phyloP scores from a whole-genome alignment of 1,140 invertebrate genomes.

The Papilio xuthus region DNA sequence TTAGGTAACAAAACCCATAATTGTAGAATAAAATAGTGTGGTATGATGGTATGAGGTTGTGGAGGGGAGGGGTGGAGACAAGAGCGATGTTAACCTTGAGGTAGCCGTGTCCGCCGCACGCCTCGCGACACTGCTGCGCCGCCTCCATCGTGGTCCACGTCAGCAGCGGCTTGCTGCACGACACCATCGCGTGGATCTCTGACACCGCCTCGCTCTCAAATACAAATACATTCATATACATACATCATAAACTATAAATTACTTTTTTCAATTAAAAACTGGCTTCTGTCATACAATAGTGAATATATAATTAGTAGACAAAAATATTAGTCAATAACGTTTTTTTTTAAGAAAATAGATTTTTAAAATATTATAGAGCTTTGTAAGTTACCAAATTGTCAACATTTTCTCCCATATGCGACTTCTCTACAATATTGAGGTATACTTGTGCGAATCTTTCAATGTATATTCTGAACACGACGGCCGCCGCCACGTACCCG shows the following conservation, averaged over 20 bases:
- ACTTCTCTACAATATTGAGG: slow-evolving; percentile 82
- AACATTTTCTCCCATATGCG: slow-evolving; percentile 81
- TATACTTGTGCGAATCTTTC: slow-evolving; percentile 81
- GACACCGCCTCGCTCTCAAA: slow-evolving; percentile 85
- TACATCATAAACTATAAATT: no score
- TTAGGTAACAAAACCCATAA: no score
- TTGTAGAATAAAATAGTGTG: no score
- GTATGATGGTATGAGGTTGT: not conserved
- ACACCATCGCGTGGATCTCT: slow-evolving; percentile 96
- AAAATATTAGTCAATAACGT: no score
- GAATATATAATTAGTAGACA: no score
- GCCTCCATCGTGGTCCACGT: slow-evolving; percentile 92
- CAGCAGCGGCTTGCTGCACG: slow-evolving; percentile 91
- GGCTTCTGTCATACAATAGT: no score
- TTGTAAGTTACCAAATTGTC: slow-evolving; percentile 80
- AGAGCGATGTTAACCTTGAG: slow-evolving; percentile 83
- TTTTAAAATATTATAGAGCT: not conserved
- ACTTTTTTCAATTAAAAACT: no score
- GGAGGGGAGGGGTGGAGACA: not conserved
- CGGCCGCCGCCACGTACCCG: slow-evolving; percentile 92
- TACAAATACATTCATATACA: not conserved
- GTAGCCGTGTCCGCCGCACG: slow-evolving; percentile 93
- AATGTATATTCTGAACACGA: slow-evolving; percentile 89
- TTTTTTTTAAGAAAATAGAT: no score
- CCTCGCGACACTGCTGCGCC: slow-evolving; percentile 95